phyloP scores from a whole-genome alignment of 64 coral and sea anemone species.

The Actinia equina region DNA sequence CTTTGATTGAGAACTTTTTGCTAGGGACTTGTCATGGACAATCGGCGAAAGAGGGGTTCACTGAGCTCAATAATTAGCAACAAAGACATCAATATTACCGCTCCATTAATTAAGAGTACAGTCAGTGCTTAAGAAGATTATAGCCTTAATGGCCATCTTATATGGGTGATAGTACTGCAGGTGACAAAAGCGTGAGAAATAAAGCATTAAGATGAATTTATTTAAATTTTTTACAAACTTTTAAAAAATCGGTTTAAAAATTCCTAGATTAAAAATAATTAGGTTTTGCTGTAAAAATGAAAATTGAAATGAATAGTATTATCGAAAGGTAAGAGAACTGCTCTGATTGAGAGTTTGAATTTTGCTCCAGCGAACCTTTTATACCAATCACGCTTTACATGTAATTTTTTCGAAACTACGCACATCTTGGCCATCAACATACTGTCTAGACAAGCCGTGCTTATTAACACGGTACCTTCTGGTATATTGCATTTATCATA shows the following conservation, averaged over 20 bases:
- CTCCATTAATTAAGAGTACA: conserved; percentile 32
- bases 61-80: conserved; percentile 12
- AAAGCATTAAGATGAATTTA: not conserved
- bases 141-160: conserved; percentile 27
- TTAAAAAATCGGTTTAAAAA: not conserved
- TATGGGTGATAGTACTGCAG: not conserved
- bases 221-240: not conserved
- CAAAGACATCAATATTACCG: conserved; percentile 23
- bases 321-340: too few relatives aligned
- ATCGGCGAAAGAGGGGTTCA: not conserved
- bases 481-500: not conserved
- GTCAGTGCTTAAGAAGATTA: conserved; percentile 20
- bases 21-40: not conserved
- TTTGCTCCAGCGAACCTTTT: not conserved
- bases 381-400: not conserved
- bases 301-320: too few relatives aligned
- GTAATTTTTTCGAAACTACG: not conserved
- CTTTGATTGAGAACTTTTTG: not conserved
- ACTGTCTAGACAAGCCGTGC: not conserved
- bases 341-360: too few relatives aligned
- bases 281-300: too few relatives aligned
- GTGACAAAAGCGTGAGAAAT: conserved; percentile 30
- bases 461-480: not conserved
- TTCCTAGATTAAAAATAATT: not conserved
- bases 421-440: not conserved